Percentiles rank a stretch among this genome's conserved stretches.
Conservation (phyloP, 2,113 vertebrate species). For the Perognathus longimembris region DNA sequence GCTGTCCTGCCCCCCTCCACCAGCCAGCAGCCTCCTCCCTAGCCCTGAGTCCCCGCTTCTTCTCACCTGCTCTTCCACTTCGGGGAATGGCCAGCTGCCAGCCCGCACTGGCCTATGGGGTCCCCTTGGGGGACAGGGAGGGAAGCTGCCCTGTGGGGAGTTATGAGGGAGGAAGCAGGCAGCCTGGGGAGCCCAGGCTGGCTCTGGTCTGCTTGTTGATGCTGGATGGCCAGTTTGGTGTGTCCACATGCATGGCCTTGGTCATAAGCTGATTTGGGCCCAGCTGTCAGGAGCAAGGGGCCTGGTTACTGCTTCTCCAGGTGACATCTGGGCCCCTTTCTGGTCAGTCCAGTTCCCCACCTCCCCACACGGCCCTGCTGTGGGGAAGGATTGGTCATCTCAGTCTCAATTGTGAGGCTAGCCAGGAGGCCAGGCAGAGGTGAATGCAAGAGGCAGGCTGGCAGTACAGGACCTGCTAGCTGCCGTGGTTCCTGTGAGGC, state of each 20-base stretch:
- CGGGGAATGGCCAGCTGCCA: background rate
- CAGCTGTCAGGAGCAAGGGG: background rate
- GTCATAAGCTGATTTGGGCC: background rate
- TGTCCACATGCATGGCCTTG: background rate
- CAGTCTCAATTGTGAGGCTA: constrained; percentile 79
- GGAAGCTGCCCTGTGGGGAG: background rate
- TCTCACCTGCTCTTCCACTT: background rate
- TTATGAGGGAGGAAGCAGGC: background rate
- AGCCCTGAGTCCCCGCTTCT: background rate
- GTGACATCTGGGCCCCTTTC: background rate
- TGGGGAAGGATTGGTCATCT: constrained; percentile 59
- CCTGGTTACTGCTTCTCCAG: background rate
- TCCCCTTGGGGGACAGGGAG: background rate
- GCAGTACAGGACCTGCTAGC: too few relatives aligned
- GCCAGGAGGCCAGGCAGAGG: constrained; percentile 68
- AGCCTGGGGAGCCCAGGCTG: too few relatives aligned
- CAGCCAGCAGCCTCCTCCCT: background rate
- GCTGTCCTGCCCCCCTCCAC: background rate
- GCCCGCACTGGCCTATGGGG: background rate
- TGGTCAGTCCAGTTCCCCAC: too few relatives aligned
- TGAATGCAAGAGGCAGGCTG: too few relatives aligned
- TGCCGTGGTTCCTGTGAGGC: too few relatives aligned
- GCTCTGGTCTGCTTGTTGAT: background rate
- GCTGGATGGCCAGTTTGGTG: background rate
- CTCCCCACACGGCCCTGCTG: background rate